These are phyloP conservation scores for Muntiacus reevesi DNA, from an alignment of 2,113 vertebrate species.

Conservation along the genomic window DNA sequence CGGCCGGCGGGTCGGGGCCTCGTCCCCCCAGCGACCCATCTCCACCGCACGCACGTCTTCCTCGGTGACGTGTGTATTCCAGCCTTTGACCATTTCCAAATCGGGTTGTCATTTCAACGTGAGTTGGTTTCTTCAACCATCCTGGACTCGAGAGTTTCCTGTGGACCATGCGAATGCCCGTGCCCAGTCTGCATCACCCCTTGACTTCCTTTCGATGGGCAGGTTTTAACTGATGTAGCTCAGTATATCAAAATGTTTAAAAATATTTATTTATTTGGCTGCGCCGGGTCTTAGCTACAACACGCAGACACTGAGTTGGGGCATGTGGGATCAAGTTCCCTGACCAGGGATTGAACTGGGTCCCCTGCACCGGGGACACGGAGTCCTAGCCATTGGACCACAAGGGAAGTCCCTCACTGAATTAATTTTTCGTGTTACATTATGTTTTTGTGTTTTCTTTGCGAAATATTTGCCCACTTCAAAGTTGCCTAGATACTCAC, in stretches of 20 bases:
- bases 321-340: neutral
- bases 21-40: accelerated
- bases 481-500: neutral
- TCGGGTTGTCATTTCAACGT: neutral
- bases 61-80: neutral
- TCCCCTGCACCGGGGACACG: accelerated
- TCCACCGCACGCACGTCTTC: neutral
- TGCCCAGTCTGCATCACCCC: too few species aligned
- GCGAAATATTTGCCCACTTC: neutral
- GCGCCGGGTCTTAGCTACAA: accelerated
- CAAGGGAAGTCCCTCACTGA: neutral
- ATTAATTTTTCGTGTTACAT: neutral
- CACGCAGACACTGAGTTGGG: neutral
- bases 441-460: neutral
- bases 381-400: neutral
- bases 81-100: neutral
- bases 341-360: neutral
- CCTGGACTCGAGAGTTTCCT: neutral
- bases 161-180: accelerated
- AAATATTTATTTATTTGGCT: neutral
- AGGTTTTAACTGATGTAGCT: neutral
- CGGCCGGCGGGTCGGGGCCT: accelerated
- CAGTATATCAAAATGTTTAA: neutral
- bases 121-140: neutral
- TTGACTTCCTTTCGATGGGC: neutral